Base-by-base conservation (phyloP, 1,140 invertebrate genomes). In the Archivesica marissinica region DNA sequence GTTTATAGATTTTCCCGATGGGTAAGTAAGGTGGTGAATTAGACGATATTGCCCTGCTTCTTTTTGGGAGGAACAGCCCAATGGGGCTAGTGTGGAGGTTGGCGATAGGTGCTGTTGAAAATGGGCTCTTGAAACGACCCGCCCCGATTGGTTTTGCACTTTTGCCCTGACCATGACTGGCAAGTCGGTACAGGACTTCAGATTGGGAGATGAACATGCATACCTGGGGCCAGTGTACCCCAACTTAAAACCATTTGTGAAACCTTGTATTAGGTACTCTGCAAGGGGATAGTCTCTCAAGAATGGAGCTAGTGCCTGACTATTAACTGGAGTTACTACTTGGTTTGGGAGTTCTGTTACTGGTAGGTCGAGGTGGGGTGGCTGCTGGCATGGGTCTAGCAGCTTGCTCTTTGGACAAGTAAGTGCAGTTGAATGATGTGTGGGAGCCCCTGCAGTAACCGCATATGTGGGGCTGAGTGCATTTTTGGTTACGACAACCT, bases 191-290 rank as follows among this genome's bases (percentile, higher is more conserved):
- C 64, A 68, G 9, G 64, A 30, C 38, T 39, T 30, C 15, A 52
- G 23, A 39, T 13, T 75, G 25, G 70, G 52, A 28, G 41, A 50
- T 4, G n/a, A 2, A 28, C 7, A 41, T 25, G 41, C 17, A 3
- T 9, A 4, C 2, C 41, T 41, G 15, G 70, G n/a, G 17, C 70
- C 70, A 50, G 11, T 4, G 44, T 52, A 75, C 50, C 70, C 70
- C 30, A 75, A 23, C 13, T 9, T 75, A 54, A 75, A 75, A 28
- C 70, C 70, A n/a, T n/a, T n/a, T n/a, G n/a, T n/a, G n/a, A 39
- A 68, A 13, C 64, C 56, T n/a, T 59, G 17, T 17, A 59, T 30
- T 13, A 68, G 23, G 30, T 39, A 68, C 11, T 68, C 64, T 11
- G 13, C 23, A 7, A 13, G 38, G 13, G 28, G 35, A 33, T 68